Conservation (phyloP, 2,113 vertebrate genomes). For the Heloderma charlesbogerti region DNA sequence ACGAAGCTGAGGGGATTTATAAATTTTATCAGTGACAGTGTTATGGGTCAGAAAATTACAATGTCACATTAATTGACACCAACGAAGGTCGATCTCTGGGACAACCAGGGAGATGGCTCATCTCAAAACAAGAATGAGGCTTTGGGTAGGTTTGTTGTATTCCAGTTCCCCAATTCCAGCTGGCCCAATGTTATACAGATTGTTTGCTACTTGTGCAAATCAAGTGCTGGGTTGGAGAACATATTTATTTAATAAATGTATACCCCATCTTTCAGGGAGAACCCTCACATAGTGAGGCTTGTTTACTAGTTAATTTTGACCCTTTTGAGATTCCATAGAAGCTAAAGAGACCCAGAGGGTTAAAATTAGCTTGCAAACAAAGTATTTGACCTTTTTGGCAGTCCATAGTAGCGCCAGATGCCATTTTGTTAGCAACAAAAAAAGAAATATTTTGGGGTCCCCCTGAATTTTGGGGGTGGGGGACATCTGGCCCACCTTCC, state of each 20-base stretch:
- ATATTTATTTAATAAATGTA: neutral
- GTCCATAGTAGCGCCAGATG: no score
- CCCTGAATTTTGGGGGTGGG: no score
- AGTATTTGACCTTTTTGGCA: no score
- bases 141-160: no score
- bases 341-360: no score
- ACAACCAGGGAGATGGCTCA: neutral
- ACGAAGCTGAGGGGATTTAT: neutral
- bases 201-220: neutral
- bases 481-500: no score
- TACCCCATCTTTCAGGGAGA: neutral
- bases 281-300: neutral
- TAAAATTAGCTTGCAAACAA: no score
- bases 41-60: neutral
- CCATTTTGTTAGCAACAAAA: no score
- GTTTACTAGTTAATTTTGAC: no score
- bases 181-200: neutral
- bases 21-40: neutral
- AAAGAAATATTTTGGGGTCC: no score
- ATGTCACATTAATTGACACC: neutral
- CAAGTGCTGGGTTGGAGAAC: neutral
- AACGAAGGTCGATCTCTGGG: neutral
- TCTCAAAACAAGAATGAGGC: neutral
- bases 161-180: neutral
- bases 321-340: no score